Evolutionary conservation across 2,888 invertebrate genomes (phyloP).

Genomic region (Orthonychiurus folsomi): DNA sequence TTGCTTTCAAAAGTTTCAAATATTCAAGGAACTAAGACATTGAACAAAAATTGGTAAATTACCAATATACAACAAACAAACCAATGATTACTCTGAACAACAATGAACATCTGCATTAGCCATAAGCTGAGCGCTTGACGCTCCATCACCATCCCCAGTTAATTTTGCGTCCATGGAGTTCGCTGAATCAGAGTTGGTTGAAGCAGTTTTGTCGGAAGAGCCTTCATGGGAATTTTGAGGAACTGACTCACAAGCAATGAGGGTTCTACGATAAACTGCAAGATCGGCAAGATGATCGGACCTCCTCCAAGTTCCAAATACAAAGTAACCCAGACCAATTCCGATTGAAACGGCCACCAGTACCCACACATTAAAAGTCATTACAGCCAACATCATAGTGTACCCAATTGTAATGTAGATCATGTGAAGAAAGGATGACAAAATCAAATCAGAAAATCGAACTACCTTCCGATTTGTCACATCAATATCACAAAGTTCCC

Average conservation of each 20-base stretch:
- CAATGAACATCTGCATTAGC: constrained; percentile 5
- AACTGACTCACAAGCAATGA: neutral
- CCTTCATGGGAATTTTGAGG: neutral
- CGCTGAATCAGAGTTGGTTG: neutral
- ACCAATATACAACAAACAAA: too few relatives aligned
- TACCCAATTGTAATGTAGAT: constrained; percentile 31
- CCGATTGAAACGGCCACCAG: constrained; percentile 25
- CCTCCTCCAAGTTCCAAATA: constrained; percentile 22
- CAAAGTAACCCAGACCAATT: constrained; percentile 30
- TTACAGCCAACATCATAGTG: constrained; percentile 36
- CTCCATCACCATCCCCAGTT: neutral
- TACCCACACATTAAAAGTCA: constrained; percentile 36
- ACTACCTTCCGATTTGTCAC: too few relatives aligned
- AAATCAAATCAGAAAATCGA: neutral
- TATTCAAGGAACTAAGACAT: too few relatives aligned
- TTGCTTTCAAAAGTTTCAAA: too few relatives aligned
- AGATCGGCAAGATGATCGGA: neutral
- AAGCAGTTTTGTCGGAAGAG: neutral
- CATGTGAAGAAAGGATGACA: constrained; percentile 30
- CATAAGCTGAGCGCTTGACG: neutral
- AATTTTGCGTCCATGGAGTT: neutral
- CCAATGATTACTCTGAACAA: too few relatives aligned
- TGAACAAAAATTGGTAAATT: too few relatives aligned
- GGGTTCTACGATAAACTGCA: neutral
- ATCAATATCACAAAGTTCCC: neutral